Conservation (phyloP, 92 coral and sea anemone genomes). For the Parazoanthus swiftii region DNA sequence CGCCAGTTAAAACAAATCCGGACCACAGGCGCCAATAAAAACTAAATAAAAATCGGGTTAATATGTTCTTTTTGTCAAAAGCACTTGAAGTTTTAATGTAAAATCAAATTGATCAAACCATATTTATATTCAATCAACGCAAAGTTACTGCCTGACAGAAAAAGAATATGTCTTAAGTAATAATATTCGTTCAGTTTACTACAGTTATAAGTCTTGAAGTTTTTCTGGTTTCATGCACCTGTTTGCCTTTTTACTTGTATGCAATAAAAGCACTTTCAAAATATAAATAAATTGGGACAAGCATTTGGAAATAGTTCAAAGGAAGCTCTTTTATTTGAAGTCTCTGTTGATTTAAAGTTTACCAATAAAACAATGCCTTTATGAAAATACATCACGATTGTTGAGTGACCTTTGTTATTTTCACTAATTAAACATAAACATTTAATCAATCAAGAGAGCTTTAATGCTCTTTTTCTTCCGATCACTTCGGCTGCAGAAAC, state of each 20-base stretch:
- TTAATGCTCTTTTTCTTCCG: conserved; percentile 40
- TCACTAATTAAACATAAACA: conserved; percentile 38
- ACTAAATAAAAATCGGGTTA: neutral
- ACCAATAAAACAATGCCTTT: conserved; percentile 27
- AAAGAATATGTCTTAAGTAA: neutral
- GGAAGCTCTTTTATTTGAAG: conserved; percentile 20
- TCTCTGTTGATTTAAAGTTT: conserved; percentile 30
- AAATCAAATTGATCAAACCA: conserved; percentile 9
- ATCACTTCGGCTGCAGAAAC: neutral
- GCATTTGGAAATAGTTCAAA: neutral
- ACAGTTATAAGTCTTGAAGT: neutral
- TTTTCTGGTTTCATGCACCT: neutral
- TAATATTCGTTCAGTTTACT: neutral
- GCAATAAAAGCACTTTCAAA: conserved; percentile 18
- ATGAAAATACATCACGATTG: conserved; percentile 14
- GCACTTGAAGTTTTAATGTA: neutral
- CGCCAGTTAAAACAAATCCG: conserved; percentile 23
- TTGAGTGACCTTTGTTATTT: conserved; percentile 29
- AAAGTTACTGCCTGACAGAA: neutral
- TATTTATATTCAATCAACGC: neutral
- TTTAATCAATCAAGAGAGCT: conserved; percentile 26
- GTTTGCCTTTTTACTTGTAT: neutral
- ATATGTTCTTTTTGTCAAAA: conserved; percentile 4
- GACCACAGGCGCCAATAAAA: neutral
- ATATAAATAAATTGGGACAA: neutral